Conservation (phyloP, 2,888 invertebrate species). For the Brachypalpus laphriformis region DNA sequence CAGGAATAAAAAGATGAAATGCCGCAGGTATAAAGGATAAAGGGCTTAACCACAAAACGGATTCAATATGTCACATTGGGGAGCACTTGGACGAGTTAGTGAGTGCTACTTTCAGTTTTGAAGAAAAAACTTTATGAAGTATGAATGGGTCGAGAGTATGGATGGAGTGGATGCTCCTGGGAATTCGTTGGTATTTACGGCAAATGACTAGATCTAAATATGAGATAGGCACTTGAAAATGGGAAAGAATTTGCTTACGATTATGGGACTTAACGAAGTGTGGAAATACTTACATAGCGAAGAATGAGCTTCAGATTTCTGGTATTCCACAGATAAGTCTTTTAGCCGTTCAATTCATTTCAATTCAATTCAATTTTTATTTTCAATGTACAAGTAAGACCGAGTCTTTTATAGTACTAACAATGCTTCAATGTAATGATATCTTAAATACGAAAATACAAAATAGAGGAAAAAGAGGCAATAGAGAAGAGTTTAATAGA, state of each 20-base stretch:
- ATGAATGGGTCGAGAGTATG: slow-evolving; percentile 1
- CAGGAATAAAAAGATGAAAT: neutral
- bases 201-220: neutral
- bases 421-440: no score
- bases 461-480: no score
- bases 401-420: no score
- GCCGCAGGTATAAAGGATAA: slow-evolving; percentile 27
- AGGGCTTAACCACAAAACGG: slow-evolving; percentile 7
- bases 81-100: slow-evolving; percentile 10
- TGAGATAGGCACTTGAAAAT: neutral
- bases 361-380: no score
- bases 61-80: slow-evolving; percentile 25
- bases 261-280: neutral
- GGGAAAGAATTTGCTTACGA: neutral
- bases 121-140: slow-evolving; percentile 21
- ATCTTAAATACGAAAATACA: no score
- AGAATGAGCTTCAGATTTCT: no score
- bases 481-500: no score
- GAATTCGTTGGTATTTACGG: neutral
- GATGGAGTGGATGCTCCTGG: neutral
- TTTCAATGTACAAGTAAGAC: no score
- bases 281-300: no score
- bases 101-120: slow-evolving; percentile 26
- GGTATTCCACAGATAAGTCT: no score
- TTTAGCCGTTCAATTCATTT: no score